These are phyloP conservation scores for Megaceryle torquata DNA, from an alignment of 2,113 vertebrate species.

Conservation along the genomic window DNA sequence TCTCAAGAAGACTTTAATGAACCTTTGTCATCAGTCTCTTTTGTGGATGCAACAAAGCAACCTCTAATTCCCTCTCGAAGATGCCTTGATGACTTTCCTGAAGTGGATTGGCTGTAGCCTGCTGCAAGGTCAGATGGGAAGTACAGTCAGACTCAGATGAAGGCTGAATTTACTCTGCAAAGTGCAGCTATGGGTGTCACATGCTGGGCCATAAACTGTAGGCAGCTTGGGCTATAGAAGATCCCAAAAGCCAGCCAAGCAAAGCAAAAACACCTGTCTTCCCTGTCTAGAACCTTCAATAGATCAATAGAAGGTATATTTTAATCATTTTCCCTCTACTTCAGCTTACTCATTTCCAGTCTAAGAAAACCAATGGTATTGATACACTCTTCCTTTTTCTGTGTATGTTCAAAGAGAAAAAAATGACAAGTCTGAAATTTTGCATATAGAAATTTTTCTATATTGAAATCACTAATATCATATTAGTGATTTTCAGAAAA, in stretches of 20 bases:
- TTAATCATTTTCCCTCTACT: background rate
- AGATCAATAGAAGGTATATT: background rate
- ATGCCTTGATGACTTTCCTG: rapidly evolving
- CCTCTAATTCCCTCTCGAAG: background rate
- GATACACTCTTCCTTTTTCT: background rate
- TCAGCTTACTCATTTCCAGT: background rate
- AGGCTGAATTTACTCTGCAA: background rate
- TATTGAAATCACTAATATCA: no score
- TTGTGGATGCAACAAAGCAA: background rate
- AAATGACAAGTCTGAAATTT: background rate
- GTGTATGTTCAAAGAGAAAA: background rate
- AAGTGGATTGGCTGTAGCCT: background rate
- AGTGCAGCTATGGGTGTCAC: background rate
- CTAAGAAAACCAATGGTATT: background rate
- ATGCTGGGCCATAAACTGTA: background rate
- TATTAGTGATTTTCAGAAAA: background rate
- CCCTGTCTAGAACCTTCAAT: background rate
- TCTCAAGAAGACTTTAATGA: background rate
- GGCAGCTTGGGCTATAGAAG: background rate
- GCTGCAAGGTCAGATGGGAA: background rate
- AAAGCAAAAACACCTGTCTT: background rate
- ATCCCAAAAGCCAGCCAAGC: background rate
- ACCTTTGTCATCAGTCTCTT: background rate
- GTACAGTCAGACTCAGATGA: background rate
- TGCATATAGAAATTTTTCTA: background rate